These are phyloP conservation scores for Neostethus bicornis DNA, from an alignment of 2,797 vertebrate species.

Conservation along the genomic window DNA sequence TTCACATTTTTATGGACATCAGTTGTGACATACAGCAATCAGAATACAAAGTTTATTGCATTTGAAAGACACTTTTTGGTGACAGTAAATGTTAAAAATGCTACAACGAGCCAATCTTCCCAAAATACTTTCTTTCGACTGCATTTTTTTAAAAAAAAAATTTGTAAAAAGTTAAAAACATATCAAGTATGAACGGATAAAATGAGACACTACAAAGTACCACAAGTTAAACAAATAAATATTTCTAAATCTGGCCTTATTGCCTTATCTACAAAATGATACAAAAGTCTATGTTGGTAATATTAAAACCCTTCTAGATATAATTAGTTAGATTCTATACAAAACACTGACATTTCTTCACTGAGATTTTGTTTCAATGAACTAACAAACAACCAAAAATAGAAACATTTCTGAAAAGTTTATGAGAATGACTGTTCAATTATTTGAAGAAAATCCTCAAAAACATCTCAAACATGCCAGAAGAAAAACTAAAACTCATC, in stretches of 20 bases:
- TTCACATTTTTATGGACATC: too few relatives aligned
- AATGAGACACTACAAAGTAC: conserved; percentile 18
- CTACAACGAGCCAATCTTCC: conserved; percentile 32
- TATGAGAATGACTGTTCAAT: conserved; percentile 17
- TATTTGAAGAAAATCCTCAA: background rate
- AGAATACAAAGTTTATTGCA: conserved; percentile 48
- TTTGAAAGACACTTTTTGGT: conserved; percentile 61
- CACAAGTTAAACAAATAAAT: conserved; percentile 3
- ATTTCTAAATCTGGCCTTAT: background rate
- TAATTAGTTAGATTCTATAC: background rate
- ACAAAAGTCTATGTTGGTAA: background rate
- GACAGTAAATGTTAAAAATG: conserved; percentile 15
- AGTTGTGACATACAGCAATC: background rate
- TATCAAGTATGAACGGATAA: background rate
- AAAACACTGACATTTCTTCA: background rate
- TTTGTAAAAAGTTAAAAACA: too few relatives aligned
- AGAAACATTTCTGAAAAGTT: background rate
- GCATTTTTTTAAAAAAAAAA: too few relatives aligned
- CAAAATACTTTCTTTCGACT: conserved; percentile 10
- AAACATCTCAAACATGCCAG: background rate
- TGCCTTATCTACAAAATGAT: background rate
- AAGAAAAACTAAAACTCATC: conserved; percentile 69
- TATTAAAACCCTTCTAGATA: background rate
- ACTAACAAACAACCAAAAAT: conserved; percentile 1
- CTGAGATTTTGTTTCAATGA: background rate